phyloP scores from a whole-genome alignment of 2,888 invertebrate genomes.

The Harmothoe impar region DNA sequence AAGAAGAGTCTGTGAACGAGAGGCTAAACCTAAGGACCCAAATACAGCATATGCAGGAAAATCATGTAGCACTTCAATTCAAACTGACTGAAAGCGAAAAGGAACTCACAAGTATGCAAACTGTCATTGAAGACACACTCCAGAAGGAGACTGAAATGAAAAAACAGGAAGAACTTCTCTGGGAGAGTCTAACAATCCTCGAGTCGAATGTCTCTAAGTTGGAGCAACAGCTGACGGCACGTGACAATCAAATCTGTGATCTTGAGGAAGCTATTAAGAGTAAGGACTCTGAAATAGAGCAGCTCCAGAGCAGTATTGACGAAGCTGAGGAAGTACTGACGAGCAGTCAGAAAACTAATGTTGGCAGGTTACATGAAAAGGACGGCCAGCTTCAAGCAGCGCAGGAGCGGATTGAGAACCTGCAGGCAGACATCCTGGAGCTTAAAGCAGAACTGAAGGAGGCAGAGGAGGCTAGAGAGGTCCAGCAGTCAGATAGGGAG shows the following conservation, averaged over 20 bases:
- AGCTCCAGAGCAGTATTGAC: background rate
- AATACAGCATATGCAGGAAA: constrained; percentile 22
- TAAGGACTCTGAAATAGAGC: constrained; percentile 20
- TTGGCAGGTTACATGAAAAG: constrained; percentile 31
- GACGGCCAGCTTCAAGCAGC: background rate
- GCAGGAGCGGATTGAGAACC: background rate
- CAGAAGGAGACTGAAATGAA: constrained; percentile 1
- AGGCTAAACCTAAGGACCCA: constrained; percentile 32
- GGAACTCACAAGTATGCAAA: background rate
- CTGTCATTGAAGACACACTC: background rate
- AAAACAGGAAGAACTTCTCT: background rate
- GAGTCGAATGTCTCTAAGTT: background rate
- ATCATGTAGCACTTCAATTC: background rate
- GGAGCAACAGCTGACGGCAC: background rate
- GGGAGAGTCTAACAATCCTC: background rate
- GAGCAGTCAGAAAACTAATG: background rate
- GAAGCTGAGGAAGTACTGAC: constrained; percentile 26
- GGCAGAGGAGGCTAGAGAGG: background rate
- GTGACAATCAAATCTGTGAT: background rate
- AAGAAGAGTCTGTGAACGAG: constrained; percentile 45
- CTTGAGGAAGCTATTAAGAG: background rate
- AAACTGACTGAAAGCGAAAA: background rate
- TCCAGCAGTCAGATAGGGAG: background rate
- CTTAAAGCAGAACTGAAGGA: background rate
- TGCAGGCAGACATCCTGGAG: constrained; percentile 9